A percentile compares a stretch with the other conserved stretches of the same genome.
Conservation (phyloP, 2,888 invertebrate species). For the Dasysyrphus tricinctus region DNA sequence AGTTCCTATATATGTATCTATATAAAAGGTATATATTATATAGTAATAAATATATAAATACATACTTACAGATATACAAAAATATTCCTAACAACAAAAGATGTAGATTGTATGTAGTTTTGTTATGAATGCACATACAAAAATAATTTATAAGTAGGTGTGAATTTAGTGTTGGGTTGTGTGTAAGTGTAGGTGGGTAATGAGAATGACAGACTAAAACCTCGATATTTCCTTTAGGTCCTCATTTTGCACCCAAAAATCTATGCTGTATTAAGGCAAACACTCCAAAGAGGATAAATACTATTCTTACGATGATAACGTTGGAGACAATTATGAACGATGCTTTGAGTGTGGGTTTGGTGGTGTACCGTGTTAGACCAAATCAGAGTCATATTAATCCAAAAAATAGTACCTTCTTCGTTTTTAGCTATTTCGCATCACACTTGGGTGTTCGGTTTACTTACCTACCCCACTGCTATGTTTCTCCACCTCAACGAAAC, state of each 20-base stretch:
- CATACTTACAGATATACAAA: background rate
- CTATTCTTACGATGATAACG: slow-evolving; percentile 17
- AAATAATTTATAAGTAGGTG: slow-evolving; percentile 59
- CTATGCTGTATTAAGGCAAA: slow-evolving; percentile 56
- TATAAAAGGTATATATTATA: background rate
- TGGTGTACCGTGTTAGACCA: background rate
- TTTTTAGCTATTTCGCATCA: background rate
- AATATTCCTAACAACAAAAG: slow-evolving; percentile 37
- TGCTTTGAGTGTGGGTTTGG: background rate
- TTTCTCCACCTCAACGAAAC: background rate
- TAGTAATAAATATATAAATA: background rate
- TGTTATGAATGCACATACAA: slow-evolving; percentile 48
- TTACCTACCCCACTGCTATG: background rate
- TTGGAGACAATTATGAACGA: slow-evolving; percentile 46
- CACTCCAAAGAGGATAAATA: slow-evolving; percentile 36
- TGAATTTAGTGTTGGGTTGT: slow-evolving; percentile 44
- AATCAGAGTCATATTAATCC: slow-evolving; percentile 25
- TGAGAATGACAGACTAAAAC: slow-evolving; percentile 11
- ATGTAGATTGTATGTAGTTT: slow-evolving; percentile 51
- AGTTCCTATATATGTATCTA: background rate
- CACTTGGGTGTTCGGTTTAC: background rate
- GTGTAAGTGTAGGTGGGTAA: slow-evolving; percentile 17
- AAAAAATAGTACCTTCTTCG: slow-evolving; percentile 25
- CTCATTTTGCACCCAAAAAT: slow-evolving; percentile 35
- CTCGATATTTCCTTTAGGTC: slow-evolving; percentile 57